A percentile compares a stretch with the other conserved stretches of the same genome.
These are phyloP conservation scores for Fissipunctia ypsillon DNA, from an alignment of 2,888 invertebrate species.

Conservation along the genomic window DNA sequence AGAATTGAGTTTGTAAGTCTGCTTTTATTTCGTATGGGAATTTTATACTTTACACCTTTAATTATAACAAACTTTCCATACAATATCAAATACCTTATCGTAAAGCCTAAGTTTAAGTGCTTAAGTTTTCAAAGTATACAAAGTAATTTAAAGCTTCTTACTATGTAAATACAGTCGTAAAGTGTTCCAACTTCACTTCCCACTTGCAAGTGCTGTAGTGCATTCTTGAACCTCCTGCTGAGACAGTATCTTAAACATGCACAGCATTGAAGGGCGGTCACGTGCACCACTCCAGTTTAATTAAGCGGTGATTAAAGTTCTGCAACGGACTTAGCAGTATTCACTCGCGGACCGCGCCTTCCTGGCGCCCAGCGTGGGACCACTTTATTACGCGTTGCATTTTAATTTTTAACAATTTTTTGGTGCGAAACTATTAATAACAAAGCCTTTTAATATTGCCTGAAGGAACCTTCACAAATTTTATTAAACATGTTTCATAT, in stretches of 20 bases:
- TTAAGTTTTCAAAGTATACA: slow-evolving; percentile 24
- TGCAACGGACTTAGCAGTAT: slow-evolving; percentile 72
- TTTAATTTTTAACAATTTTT: slow-evolving; percentile 30
- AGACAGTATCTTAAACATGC: slow-evolving; percentile 72
- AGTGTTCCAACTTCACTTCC: slow-evolving; percentile 43
- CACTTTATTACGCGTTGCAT: slow-evolving; percentile 65
- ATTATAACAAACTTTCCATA: neutral
- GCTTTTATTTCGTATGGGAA: neutral
- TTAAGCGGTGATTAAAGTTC: slow-evolving; percentile 83
- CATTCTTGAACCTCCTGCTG: slow-evolving; percentile 58
- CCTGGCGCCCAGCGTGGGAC: slow-evolving; percentile 73
- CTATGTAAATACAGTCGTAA: slow-evolving; percentile 42
- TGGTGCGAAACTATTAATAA: slow-evolving; percentile 39
- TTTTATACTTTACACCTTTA: slow-evolving; percentile 1
- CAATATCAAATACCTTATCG: slow-evolving; percentile 5
- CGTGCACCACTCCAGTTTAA: slow-evolving; percentile 81
- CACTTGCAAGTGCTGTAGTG: slow-evolving; percentile 50
- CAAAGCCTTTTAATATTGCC: slow-evolving; percentile 50
- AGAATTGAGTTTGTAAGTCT: slow-evolving; percentile 11
- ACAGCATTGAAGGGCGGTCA: slow-evolving; percentile 72
- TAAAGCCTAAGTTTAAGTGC: slow-evolving; percentile 20
- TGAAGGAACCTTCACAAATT: slow-evolving; percentile 57
- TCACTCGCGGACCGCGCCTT: slow-evolving; percentile 61
- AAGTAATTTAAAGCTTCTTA: slow-evolving; percentile 37
- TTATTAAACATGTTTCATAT: slow-evolving; percentile 58